Evolutionary conservation across 2,113 vertebrate genomes (phyloP).

Genomic region (Turnix velox): DNA sequence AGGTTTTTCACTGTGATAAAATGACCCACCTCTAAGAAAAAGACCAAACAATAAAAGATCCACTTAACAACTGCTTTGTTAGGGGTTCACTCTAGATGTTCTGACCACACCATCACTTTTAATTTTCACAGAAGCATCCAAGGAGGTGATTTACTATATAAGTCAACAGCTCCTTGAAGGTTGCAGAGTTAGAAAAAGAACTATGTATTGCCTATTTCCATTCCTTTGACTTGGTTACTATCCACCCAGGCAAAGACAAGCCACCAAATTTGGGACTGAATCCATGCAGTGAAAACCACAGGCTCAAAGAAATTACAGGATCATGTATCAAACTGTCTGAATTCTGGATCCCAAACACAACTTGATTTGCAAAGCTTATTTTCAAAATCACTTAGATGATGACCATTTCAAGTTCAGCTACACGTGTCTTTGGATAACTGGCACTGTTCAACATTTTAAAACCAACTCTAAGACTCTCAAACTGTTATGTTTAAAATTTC

Average conservation of each 20-base stretch:
- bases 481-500: not conserved
- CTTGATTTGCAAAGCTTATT: not conserved
- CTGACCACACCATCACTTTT: not conserved
- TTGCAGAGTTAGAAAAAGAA: not conserved
- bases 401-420: not conserved
- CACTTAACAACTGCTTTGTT: not conserved
- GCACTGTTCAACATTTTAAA: not conserved
- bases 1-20: not conserved
- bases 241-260: not conserved
- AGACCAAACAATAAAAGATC: not conserved
- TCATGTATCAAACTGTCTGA: not conserved
- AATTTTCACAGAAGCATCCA: not conserved
- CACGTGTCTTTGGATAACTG: not conserved
- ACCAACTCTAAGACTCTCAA: not conserved
- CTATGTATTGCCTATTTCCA: not conserved
- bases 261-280: not conserved
- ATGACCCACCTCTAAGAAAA: not conserved
- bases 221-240: not conserved
- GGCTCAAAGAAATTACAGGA: not conserved
- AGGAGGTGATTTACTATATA: not conserved
- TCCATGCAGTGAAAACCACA: not conserved
- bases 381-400: not conserved
- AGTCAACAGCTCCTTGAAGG: not conserved
- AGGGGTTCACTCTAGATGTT: not conserved
- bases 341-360: not conserved